phyloP scores from a whole-genome alignment of 2,888 invertebrate species.

The Acanthosepion esculentum region DNA sequence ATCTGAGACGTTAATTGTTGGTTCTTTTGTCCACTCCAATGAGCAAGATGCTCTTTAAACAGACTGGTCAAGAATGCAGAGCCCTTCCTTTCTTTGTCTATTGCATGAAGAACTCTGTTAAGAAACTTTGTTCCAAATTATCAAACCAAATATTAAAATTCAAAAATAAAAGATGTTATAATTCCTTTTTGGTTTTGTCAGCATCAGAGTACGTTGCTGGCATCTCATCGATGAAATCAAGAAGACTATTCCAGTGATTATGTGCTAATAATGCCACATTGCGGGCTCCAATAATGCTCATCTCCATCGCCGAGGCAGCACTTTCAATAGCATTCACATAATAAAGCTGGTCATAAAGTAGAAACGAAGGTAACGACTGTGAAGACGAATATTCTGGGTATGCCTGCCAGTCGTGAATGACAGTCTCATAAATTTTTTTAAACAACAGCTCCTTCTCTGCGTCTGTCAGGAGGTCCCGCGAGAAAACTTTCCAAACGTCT shows the following conservation, averaged over 20 bases:
- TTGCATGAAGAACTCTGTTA: background rate
- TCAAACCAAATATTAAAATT: background rate
- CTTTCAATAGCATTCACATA: slow-evolving; percentile 81
- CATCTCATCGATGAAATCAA: slow-evolving; percentile 68
- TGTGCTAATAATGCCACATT: slow-evolving; percentile 80
- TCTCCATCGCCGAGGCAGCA: slow-evolving; percentile 83
- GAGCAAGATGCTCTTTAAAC: background rate
- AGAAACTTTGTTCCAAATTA: background rate
- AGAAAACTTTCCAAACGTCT: slow-evolving; percentile 80
- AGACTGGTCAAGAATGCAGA: background rate
- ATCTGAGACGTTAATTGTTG: background rate
- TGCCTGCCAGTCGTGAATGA: slow-evolving; percentile 67
- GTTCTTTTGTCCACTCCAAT: background rate
- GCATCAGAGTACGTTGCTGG: background rate
- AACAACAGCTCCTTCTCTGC: slow-evolving; percentile 77
- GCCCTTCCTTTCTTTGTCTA: background rate
- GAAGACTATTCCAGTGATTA: slow-evolving; percentile 71
- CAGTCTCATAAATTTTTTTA: slow-evolving; percentile 60
- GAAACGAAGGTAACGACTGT: slow-evolving; percentile 76
- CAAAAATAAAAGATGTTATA: background rate
- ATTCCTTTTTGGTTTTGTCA: slow-evolving; percentile 35
- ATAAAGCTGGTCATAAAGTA: slow-evolving; percentile 78
- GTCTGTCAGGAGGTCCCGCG: slow-evolving; percentile 76
- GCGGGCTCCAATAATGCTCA: slow-evolving; percentile 79
- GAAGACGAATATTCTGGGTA: slow-evolving; percentile 70